These are phyloP conservation scores for Lordiphosa collinella DNA, from an alignment of 1,140 invertebrate genomes.

Conservation along the genomic window DNA sequence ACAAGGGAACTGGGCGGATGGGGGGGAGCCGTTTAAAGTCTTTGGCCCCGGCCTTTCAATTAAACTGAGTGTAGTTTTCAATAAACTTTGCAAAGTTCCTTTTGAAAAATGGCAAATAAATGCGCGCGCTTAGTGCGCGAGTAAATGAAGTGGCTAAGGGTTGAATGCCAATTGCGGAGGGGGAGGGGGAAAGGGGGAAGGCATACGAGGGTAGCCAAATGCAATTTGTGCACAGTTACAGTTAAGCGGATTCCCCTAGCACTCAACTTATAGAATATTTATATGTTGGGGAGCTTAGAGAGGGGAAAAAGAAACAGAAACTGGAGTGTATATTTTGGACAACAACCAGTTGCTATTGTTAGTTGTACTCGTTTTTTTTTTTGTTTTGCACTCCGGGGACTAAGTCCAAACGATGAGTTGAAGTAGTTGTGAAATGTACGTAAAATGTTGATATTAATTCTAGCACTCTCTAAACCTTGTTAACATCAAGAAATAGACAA, in stretches of 20 bases:
- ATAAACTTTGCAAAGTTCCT: slow-evolving; percentile 53
- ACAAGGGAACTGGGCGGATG: too few relatives aligned
- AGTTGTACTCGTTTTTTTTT: too few relatives aligned
- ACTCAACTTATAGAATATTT: slow-evolving; percentile 58
- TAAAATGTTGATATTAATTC: too few relatives aligned
- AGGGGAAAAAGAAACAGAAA: slow-evolving; percentile 9
- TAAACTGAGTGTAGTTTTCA: slow-evolving; percentile 72
- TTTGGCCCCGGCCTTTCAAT: slow-evolving; percentile 56
- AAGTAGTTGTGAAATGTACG: too few relatives aligned
- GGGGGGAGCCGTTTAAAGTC: slow-evolving; percentile 38
- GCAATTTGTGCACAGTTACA: slow-evolving; percentile 62
- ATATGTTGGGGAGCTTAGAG: slow-evolving; percentile 41
- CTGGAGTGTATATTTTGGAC: slow-evolving; percentile 10
- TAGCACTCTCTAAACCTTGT: too few relatives aligned
- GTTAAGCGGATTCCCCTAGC: slow-evolving; percentile 55
- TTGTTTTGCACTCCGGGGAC: too few relatives aligned
- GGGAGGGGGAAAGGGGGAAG: too few relatives aligned
- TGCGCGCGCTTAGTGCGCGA: slow-evolving; percentile 21
- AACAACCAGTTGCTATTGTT: slow-evolving; percentile 12
- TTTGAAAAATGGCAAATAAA: slow-evolving; percentile 72
- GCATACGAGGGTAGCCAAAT: slow-evolving; percentile 36
- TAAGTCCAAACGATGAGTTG: too few relatives aligned
- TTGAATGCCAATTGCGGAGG: neutral
- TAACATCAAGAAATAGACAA: too few relatives aligned
- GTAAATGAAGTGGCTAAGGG: slow-evolving; percentile 29